These are phyloP conservation scores for Rhegmatorhina hoffmannsi DNA, from an alignment of 2,113 vertebrate species.

Conservation along the genomic window DNA sequence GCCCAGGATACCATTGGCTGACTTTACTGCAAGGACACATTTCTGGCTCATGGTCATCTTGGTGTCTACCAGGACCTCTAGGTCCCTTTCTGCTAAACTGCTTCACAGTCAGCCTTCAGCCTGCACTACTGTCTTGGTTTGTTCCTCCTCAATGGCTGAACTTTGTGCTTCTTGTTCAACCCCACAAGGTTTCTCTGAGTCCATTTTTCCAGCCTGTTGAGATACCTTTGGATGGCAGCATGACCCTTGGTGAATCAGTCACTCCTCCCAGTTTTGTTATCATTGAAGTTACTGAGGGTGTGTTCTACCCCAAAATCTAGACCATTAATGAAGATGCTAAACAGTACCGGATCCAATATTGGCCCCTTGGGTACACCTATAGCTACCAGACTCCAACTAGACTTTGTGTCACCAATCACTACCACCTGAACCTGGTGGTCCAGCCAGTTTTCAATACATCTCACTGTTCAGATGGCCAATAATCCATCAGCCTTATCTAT, in stretches of 20 bases:
- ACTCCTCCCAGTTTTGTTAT: neutral
- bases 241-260: neutral
- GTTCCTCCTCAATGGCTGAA: fast-evolving
- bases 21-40: neutral
- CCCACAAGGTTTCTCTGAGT: neutral
- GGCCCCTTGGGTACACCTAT: neutral
- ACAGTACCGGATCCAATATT: neutral
- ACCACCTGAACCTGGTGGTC: neutral
- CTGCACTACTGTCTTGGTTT: fast-evolving
- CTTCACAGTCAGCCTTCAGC: neutral
- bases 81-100: neutral
- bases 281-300: neutral
- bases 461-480: neutral
- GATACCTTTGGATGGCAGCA: neutral
- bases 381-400: neutral
- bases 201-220: neutral
- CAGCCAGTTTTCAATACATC: neutral
- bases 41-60: neutral
- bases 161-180: neutral
- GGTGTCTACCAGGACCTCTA: neutral
- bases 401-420: neutral
- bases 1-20: neutral
- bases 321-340: neutral
- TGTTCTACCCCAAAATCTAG: neutral
- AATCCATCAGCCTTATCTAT: neutral